Evolutionary conservation across 92 coral and sea anemone species (phyloP).

Genomic region (Porites cylindrica): DNA sequence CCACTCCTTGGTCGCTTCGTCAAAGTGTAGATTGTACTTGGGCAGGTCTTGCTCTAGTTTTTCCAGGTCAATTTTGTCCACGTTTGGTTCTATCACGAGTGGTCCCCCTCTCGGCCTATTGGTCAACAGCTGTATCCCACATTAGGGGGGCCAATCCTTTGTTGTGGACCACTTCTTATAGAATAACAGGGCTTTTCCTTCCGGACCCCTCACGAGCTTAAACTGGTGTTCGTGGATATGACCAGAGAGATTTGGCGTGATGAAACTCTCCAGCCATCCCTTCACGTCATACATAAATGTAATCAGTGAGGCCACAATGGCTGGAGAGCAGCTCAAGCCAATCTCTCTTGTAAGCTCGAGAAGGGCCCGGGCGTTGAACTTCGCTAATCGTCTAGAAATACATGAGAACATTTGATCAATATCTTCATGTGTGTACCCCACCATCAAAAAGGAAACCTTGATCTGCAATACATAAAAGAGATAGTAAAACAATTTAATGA

Average conservation of each 20-base stretch:
- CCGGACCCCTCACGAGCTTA: background rate
- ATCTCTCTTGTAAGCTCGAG: background rate
- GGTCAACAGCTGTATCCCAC: background rate
- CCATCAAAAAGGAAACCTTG: background rate
- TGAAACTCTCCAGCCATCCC: background rate
- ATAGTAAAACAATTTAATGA: background rate
- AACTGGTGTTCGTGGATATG: background rate
- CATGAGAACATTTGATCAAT: background rate
- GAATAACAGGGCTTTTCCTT: background rate
- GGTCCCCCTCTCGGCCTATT: background rate
- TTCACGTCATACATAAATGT: background rate
- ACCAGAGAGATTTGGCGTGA: background rate
- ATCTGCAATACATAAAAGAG: background rate
- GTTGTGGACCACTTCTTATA: slow-evolving; percentile 7
- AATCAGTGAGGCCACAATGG: background rate
- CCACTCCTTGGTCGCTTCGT: too few species aligned
- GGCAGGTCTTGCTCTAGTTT: too few species aligned
- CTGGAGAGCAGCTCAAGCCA: background rate
- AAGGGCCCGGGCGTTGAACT: background rate
- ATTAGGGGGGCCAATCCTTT: background rate
- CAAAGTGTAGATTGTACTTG: too few species aligned
- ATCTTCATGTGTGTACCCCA: background rate
- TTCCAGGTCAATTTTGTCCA: too few species aligned
- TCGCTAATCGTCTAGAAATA: background rate
- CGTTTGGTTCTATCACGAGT: too few species aligned